phyloP scores from a whole-genome alignment of 2,797 vertebrate genomes.

The Hydrophis major region DNA sequence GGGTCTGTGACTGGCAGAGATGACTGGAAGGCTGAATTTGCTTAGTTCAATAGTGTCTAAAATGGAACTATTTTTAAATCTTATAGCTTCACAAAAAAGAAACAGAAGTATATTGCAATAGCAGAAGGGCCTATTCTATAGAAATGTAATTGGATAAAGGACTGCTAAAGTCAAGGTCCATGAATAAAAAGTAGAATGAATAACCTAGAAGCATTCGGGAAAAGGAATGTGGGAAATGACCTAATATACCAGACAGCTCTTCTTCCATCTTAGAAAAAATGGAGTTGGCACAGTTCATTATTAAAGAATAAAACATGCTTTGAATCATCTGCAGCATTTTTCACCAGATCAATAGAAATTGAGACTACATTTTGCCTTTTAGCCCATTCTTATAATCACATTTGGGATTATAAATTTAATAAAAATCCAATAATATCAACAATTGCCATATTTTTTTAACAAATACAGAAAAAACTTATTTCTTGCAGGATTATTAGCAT shows the following conservation, averaged over 20 bases:
- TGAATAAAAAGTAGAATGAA: slow-evolving; percentile 50
- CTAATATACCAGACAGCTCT: slow-evolving; percentile 44
- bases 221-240: slow-evolving; percentile 59
- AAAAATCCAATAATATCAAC: slow-evolving; percentile 47
- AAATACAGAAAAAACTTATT: slow-evolving; percentile 21
- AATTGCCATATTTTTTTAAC: slow-evolving; percentile 39
- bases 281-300: slow-evolving; percentile 66
- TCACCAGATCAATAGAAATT: slow-evolving; percentile 60
- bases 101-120: slow-evolving; percentile 57
- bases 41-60: slow-evolving; percentile 57
- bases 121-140: slow-evolving; percentile 41
- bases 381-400: slow-evolving; percentile 57
- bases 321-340: slow-evolving; percentile 65
- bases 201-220: slow-evolving; percentile 37
- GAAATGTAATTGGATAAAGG: slow-evolving; percentile 59
- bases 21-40: slow-evolving; percentile 52
- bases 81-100: slow-evolving; percentile 50
- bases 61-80: slow-evolving; percentile 60
- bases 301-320: slow-evolving; percentile 62
- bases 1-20: slow-evolving; percentile 53
- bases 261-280: slow-evolving; percentile 65
- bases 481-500: not conserved
- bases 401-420: slow-evolving; percentile 46
- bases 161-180: slow-evolving; percentile 54
- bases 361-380: slow-evolving; percentile 55